A percentile compares a stretch with the other conserved stretches of the same genome.
Conservation (phyloP, 2,113 vertebrate species). For the Pelvicachromis taeniatus region DNA sequence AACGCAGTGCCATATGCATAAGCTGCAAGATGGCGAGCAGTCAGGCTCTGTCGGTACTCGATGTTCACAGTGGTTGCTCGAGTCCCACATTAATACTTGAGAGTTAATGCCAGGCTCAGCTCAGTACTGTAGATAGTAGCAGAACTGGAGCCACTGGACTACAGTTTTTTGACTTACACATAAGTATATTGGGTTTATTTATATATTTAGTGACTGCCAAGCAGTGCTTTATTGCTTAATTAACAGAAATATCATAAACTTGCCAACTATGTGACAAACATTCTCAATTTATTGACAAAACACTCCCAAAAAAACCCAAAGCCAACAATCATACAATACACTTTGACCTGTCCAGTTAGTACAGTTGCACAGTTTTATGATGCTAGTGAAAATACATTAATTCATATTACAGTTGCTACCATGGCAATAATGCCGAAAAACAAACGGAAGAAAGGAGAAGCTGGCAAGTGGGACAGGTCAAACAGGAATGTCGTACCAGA, state of each 20-base stretch:
- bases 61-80: background rate
- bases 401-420: background rate
- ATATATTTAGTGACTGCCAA: background rate
- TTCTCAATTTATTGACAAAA: background rate
- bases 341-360: background rate
- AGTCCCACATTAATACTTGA: background rate
- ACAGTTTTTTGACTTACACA: background rate
- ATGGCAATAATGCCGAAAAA: background rate
- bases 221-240: background rate
- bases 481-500: background rate
- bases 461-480: slow-evolving; percentile 22
- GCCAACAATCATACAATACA: background rate
- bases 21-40: background rate
- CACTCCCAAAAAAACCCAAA: background rate
- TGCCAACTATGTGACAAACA: background rate
- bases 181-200: background rate
- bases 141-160: background rate
- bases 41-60: background rate
- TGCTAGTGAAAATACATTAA: background rate
- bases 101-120: background rate
- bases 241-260: background rate
- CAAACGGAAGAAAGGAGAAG: background rate
- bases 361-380: background rate
- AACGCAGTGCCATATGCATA: slow-evolving; percentile 2
- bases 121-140: background rate